Evolutionary conservation across 2,113 vertebrate species (phyloP).

Genomic region (Aegithalos caudatus): DNA sequence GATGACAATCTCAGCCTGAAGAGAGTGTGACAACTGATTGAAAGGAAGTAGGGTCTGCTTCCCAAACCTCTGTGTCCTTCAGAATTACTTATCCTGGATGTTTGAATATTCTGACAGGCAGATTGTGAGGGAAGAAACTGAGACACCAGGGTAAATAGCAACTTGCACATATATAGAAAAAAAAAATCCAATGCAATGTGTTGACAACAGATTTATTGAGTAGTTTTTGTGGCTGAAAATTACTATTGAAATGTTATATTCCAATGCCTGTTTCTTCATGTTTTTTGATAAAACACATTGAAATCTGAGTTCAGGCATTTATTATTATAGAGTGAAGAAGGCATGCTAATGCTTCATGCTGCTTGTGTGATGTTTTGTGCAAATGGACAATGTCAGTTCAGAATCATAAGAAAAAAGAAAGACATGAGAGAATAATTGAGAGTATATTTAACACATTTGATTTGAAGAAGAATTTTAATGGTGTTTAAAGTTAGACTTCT

Average conservation of each 20-base stretch:
- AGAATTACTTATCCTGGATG: slow-evolving; percentile 38
- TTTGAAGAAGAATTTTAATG: not conserved
- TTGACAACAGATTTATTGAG: slow-evolving; percentile 5
- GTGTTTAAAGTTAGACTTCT: not conserved
- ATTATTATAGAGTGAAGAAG: not conserved
- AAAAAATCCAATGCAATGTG: not conserved
- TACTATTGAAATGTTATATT: not conserved
- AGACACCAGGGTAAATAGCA: not conserved
- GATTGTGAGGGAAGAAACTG: slow-evolving; percentile 15
- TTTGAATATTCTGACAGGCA: slow-evolving; percentile 63
- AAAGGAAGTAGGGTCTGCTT: slow-evolving; percentile 35
- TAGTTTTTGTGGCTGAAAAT: not conserved
- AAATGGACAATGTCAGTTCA: not conserved
- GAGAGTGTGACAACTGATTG: slow-evolving; percentile 18
- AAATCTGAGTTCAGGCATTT: not conserved
- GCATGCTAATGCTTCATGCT: not conserved
- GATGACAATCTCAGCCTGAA: not conserved
- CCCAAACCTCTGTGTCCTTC: slow-evolving; percentile 20
- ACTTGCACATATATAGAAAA: not conserved
- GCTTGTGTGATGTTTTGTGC: not conserved
- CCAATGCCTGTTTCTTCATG: not conserved
- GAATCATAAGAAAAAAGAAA: not conserved
- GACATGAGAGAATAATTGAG: not conserved
- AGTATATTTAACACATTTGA: not conserved
- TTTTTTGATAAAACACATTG: not conserved